Evolutionary conservation across 1,140 invertebrate species (phyloP).

Genomic region (Drosophila funebris): DNA sequence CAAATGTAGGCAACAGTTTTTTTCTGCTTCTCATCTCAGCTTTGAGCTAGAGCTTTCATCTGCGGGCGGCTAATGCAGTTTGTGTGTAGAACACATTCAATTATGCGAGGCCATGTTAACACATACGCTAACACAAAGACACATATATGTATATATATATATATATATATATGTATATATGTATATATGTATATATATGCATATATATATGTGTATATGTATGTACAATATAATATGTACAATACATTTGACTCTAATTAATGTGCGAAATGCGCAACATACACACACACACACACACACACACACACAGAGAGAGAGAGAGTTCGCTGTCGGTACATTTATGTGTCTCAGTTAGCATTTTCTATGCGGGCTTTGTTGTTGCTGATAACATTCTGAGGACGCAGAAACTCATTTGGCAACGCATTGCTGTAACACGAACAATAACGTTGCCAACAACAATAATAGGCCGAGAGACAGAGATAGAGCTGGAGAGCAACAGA

Average conservation of each 20-base stretch:
- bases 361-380: constrained; percentile 32
- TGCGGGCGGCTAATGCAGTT: constrained; percentile 55
- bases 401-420: constrained; percentile 36
- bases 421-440: constrained; percentile 11
- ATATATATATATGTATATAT: not conserved
- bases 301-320: no score
- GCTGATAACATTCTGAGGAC: constrained; percentile 19
- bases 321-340: no score
- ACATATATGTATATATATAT: constrained; percentile 9
- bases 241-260: constrained; percentile 68
- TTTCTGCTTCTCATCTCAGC: not conserved
- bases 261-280: constrained; percentile 42
- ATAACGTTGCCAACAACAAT: constrained; percentile 33
- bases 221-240: constrained; percentile 20
- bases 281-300: not conserved
- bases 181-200: not conserved
- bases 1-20: constrained; percentile 48
- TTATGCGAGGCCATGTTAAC: constrained; percentile 3
- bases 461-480: not conserved
- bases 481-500: constrained; percentile 16
- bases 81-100: constrained; percentile 34
- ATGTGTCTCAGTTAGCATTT: constrained; percentile 7
- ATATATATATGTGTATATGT: not conserved
- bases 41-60: not conserved
- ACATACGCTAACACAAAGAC: constrained; percentile 21